A percentile compares a stretch with the other conserved stretches of the same genome.
These are phyloP conservation scores for Delichon dasypus DNA, from an alignment of 2,797 vertebrate species.

Conservation along the genomic window DNA sequence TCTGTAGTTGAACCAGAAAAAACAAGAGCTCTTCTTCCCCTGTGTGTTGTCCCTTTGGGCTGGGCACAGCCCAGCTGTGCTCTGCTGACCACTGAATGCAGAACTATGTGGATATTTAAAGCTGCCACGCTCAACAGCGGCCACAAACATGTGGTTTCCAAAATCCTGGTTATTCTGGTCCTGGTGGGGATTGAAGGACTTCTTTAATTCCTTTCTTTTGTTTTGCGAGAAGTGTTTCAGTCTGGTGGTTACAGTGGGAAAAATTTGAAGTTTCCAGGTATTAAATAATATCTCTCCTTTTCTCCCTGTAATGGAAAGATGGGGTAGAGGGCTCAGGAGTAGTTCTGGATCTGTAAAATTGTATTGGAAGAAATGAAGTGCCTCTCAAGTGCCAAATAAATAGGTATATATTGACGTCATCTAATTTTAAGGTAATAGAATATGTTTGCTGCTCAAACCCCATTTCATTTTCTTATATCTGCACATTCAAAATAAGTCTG, in stretches of 20 bases:
- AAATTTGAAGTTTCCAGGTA: neutral
- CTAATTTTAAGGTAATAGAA: neutral
- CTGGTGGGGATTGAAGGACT: neutral
- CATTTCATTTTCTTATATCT: neutral
- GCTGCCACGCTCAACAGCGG: fast-evolving
- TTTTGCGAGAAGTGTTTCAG: neutral
- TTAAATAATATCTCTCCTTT: neutral
- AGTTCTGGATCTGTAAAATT: neutral
- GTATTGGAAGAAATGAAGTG: neutral
- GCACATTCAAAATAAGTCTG: neutral
- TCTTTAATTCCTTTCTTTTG: neutral
- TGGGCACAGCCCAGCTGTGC: neutral
- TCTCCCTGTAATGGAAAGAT: neutral
- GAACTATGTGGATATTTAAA: neutral
- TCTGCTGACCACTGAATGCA: neutral
- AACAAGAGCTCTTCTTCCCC: neutral
- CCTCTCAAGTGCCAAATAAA: conserved; percentile 3
- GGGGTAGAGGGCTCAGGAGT: neutral
- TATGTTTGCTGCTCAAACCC: neutral
- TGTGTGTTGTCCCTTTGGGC: neutral
- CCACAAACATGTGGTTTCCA: neutral
- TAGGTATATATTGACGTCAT: neutral
- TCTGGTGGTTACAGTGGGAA: neutral
- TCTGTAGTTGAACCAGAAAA: neutral
- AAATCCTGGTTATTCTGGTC: neutral